These are phyloP conservation scores for Bombylius major DNA, from an alignment of 2,888 invertebrate species.

Conservation along the genomic window DNA sequence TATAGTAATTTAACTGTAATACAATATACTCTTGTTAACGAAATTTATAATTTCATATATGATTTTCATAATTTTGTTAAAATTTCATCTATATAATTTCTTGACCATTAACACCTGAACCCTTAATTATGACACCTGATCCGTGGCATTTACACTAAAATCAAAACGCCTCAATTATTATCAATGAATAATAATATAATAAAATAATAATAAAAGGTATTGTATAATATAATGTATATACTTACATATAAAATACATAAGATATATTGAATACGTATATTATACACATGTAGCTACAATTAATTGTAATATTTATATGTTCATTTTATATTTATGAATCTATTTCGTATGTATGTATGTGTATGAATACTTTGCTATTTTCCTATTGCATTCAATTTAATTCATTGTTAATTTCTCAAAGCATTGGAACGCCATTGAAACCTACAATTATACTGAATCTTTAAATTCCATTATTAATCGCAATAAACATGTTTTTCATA, in stretches of 20 bases:
- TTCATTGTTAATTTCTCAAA: neutral
- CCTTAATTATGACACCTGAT: conserved; percentile 9
- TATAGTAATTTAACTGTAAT: too few species aligned
- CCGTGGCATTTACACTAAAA: conserved; percentile 3
- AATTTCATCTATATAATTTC: conserved; percentile 1
- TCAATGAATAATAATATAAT: conserved; percentile 4
- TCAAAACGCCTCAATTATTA: conserved; percentile 7
- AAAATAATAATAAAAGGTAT: too few species aligned
- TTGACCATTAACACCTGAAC: conserved; percentile 3
- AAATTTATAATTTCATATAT: too few species aligned
- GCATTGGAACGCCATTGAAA: neutral
- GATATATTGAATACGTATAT: neutral
- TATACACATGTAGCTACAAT: too few species aligned
- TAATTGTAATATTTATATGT: too few species aligned
- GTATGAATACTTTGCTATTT: too few species aligned
- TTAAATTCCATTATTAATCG: neutral
- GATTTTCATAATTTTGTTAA: neutral
- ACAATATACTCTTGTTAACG: too few species aligned
- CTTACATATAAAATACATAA: neutral
- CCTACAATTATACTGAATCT: neutral
- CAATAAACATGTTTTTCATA: neutral
- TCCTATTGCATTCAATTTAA: neutral
- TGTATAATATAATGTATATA: neutral
- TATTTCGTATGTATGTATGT: too few species aligned
- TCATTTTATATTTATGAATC: too few species aligned